Evolutionary conservation across 2,113 vertebrate genomes (phyloP).

Genomic region (Isurus oxyrinchus): DNA sequence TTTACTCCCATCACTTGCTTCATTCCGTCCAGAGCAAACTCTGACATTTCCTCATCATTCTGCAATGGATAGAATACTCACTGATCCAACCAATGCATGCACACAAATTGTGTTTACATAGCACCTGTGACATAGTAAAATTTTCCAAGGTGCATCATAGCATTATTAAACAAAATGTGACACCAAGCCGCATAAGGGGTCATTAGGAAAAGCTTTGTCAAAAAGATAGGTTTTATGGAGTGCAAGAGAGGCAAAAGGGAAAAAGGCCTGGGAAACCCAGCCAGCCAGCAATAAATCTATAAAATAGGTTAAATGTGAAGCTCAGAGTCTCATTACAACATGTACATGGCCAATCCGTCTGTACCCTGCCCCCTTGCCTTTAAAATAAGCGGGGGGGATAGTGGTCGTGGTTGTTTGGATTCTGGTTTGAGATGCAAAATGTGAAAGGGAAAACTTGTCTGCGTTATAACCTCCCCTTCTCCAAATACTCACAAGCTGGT

Average conservation of each 20-base stretch:
- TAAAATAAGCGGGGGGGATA: neutral
- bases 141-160: neutral
- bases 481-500: constrained; percentile 75
- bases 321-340: neutral
- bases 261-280: neutral
- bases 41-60: constrained; percentile 77
- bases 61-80: constrained; percentile 45
- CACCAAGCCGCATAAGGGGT: neutral
- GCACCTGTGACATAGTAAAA: neutral
- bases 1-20: constrained; percentile 99
- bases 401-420: neutral
- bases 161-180: neutral
- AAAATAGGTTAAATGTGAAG: neutral
- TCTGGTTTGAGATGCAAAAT: neutral
- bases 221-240: neutral
- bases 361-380: neutral
- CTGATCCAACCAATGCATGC: neutral
- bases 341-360: too few relatives aligned
- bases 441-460: neutral
- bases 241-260: neutral
- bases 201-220: neutral
- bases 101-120: neutral
- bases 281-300: neutral
- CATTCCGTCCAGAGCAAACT: constrained; percentile 90
- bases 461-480: neutral